These are phyloP conservation scores for Gambelia wislizenii DNA, from an alignment of 2,797 vertebrate species.

Conservation along the genomic window DNA sequence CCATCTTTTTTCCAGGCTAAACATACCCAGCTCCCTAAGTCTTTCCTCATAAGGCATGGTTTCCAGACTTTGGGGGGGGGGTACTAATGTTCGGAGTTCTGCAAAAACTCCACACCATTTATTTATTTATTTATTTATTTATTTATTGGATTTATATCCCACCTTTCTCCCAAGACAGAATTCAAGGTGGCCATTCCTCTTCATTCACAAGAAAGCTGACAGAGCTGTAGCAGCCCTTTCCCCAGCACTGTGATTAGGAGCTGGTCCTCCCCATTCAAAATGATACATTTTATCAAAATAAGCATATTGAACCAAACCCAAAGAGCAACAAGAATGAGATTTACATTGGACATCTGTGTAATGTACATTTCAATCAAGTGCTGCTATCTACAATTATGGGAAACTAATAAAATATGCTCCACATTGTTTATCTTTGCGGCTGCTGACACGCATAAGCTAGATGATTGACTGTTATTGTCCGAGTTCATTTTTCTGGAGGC, in stretches of 20 bases:
- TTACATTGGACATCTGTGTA: conserved; percentile 42
- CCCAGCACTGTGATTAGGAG: background rate
- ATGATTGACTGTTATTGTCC: conserved; percentile 46
- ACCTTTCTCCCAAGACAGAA: no score
- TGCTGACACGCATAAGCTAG: conserved; percentile 42
- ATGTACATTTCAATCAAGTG: conserved; percentile 54
- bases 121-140: no score
- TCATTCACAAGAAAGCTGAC: background rate
- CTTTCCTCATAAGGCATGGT: no score
- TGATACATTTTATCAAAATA: background rate
- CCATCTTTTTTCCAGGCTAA: no score
- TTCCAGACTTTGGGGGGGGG: no score
- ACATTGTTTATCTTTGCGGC: conserved; percentile 32
- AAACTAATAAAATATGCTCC: conserved; percentile 53
- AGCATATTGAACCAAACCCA: background rate
- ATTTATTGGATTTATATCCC: no score
- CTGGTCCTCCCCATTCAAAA: background rate
- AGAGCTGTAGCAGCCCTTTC: background rate
- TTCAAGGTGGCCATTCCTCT: no score
- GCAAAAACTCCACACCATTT: background rate
- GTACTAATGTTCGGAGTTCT: no score
- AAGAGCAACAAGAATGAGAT: conserved; percentile 15
- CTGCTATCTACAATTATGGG: conserved; percentile 23
- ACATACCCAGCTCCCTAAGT: no score
- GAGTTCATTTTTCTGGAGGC: conserved; percentile 31